phyloP scores from a whole-genome alignment of 2,113 vertebrate species.

The Thermophis baileyi region DNA sequence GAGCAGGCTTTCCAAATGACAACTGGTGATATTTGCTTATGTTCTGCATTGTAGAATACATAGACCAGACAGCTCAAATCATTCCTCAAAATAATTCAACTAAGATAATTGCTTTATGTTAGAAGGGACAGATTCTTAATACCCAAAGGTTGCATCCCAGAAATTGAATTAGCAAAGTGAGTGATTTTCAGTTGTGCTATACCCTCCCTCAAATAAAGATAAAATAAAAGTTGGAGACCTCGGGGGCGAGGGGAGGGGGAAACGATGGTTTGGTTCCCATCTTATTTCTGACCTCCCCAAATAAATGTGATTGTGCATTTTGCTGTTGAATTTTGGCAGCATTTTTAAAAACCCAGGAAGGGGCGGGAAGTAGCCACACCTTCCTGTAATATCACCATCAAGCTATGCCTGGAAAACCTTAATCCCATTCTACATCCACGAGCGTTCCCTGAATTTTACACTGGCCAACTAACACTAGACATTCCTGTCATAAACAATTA shows the following conservation, averaged over 20 bases:
- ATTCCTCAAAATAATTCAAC: background rate
- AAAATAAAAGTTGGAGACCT: background rate
- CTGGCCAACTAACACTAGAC: background rate
- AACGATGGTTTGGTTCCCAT: background rate
- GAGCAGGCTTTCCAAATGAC: no score
- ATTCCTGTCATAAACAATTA: background rate
- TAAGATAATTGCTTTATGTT: background rate
- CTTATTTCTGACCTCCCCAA: background rate
- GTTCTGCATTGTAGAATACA: background rate
- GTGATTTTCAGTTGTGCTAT: background rate
- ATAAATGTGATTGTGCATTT: background rate
- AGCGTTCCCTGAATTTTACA: background rate
- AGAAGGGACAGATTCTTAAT: background rate
- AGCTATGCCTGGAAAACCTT: background rate
- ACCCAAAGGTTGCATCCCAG: background rate
- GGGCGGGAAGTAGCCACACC: background rate
- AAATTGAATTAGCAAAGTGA: background rate
- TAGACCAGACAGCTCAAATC: background rate
- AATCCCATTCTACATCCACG: background rate
- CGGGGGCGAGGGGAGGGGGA: accelerated
- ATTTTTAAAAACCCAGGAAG: background rate
- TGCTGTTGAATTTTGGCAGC: background rate
- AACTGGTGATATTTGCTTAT: background rate
- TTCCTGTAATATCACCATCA: background rate
- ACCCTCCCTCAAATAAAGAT: background rate